Base-by-base conservation (phyloP, 2,888 invertebrate genomes). In the Chromoteleia sp. region DNA sequence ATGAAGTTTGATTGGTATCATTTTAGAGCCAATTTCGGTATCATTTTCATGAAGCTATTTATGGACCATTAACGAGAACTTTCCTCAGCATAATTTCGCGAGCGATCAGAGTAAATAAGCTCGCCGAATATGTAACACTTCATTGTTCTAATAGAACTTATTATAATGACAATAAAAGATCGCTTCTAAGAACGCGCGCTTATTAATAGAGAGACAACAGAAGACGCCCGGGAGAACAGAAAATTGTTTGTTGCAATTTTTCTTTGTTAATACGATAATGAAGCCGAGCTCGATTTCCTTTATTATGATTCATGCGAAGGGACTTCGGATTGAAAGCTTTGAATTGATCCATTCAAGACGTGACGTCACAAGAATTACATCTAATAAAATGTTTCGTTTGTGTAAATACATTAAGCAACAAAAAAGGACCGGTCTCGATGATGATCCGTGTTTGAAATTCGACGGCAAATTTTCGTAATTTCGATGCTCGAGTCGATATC, bases 191-290 rank as follows among this genome's bases (percentile, higher is more conserved):
- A 76, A 76, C 65, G 74, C 68, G 63, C 61, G 48, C 58, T 65
- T 76, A 81, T 81, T 81, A 81, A 71, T 81, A 71, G 71, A 76
- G 71, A 76, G 71, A 52, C 73, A 73, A 74, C 68, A 74, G 74
- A 68, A 73, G 73, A 54, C 54, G 79, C 43, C 45, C 59, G 15
- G 33, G 54, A 63, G 75, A 75, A 75, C 70, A 75, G 80, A 68
- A 74, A 80, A 75, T 74, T 75, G 63, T 75, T 80, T 80, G 59
- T 74, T 80, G 80, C 74, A 75, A 80, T 75, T 75, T 80, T 80
- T 80, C 80, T 75, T 75, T 75, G 74, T 80, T 80, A 70, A 80
- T 70, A 75, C 68, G 80, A 75, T 75, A 75, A 80, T 74, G 80
- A 61, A 74, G 41, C 41, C 67, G 56, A 70, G 80, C 74, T 80